Evolutionary conservation across 2,113 vertebrate species (phyloP).

Genomic region (Prinia subflava): DNA sequence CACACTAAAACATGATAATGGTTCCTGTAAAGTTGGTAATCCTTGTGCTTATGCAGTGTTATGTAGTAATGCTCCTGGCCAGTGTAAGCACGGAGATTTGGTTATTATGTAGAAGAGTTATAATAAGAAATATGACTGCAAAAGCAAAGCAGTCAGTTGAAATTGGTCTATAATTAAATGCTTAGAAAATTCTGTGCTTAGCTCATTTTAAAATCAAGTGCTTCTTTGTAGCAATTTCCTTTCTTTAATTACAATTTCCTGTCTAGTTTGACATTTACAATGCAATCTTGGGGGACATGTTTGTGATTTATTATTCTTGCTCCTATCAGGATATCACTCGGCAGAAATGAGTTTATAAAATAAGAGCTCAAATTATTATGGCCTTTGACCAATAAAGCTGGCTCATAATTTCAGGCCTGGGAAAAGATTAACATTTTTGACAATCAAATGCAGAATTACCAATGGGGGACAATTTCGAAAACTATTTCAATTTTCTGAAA

Average conservation of each 20-base stretch:
- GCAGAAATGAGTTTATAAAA: slow-evolving; percentile 95
- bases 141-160: slow-evolving; percentile 83
- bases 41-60: slow-evolving; percentile 56
- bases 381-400: slow-evolving; percentile 92
- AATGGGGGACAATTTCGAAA: slow-evolving; percentile 69
- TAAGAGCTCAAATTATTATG: slow-evolving; percentile 93
- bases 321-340: slow-evolving; percentile 88
- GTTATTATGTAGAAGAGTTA: slow-evolving; percentile 80
- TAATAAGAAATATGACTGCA: slow-evolving; percentile 81
- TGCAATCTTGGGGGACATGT: slow-evolving; percentile 92
- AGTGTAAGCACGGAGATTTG: slow-evolving; percentile 66
- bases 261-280: slow-evolving; percentile 94
- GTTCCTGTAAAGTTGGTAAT: slow-evolving; percentile 69
- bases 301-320: slow-evolving; percentile 96
- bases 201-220: slow-evolving; percentile 93
- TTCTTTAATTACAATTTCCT: slow-evolving; percentile 98
- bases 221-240: slow-evolving; percentile 95
- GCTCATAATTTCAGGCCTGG: slow-evolving; percentile 88
- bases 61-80: slow-evolving; percentile 63
- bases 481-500: slow-evolving; percentile 73
- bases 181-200: slow-evolving; percentile 90
- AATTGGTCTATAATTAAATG: slow-evolving; percentile 93
- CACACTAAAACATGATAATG: slow-evolving; percentile 31
- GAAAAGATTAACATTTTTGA: slow-evolving; percentile 91
- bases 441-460: slow-evolving; percentile 82